These are phyloP conservation scores for Pleuronectes platessa DNA, from an alignment of 2,113 vertebrate genomes.

Conservation along the genomic window DNA sequence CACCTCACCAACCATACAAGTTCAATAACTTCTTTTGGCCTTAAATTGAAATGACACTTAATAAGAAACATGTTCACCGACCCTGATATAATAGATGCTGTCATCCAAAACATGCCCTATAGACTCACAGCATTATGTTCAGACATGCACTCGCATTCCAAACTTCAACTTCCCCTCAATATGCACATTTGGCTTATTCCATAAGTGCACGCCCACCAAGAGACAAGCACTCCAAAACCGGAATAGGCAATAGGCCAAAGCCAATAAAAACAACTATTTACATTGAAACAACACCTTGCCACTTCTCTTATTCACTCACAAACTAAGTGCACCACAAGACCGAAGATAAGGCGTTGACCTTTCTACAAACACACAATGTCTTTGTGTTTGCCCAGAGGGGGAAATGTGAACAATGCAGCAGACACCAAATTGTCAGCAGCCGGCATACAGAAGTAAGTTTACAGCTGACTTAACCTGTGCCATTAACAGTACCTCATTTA, in stretches of 20 bases:
- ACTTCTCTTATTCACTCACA: slow-evolving; percentile 32
- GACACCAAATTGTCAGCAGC: slow-evolving; percentile 28
- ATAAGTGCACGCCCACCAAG: neutral
- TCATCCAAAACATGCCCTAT: slow-evolving; percentile 19
- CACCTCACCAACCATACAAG: neutral
- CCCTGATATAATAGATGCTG: neutral
- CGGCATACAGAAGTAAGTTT: slow-evolving; percentile 12
- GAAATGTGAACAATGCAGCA: slow-evolving; percentile 41
- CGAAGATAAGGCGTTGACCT: slow-evolving; percentile 58
- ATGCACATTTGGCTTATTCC: neutral
- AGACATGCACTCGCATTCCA: slow-evolving; percentile 60
- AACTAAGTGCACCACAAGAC: slow-evolving; percentile 39
- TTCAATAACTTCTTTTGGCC: neutral
- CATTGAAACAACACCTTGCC: neutral
- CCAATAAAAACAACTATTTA: neutral
- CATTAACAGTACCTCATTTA: slow-evolving; percentile 41
- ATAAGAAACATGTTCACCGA: neutral
- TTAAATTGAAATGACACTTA: neutral
- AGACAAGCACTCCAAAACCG: neutral
- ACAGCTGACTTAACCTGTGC: slow-evolving; percentile 19
- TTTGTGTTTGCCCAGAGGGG: slow-evolving; percentile 31
- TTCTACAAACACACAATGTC: slow-evolving; percentile 51
- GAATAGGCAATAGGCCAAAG: slow-evolving; percentile 16
- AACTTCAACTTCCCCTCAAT: slow-evolving; percentile 9
- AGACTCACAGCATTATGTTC: slow-evolving; percentile 31